Evolutionary conservation across 2,113 vertebrate species (phyloP).

Genomic region (Clarias magur): DNA sequence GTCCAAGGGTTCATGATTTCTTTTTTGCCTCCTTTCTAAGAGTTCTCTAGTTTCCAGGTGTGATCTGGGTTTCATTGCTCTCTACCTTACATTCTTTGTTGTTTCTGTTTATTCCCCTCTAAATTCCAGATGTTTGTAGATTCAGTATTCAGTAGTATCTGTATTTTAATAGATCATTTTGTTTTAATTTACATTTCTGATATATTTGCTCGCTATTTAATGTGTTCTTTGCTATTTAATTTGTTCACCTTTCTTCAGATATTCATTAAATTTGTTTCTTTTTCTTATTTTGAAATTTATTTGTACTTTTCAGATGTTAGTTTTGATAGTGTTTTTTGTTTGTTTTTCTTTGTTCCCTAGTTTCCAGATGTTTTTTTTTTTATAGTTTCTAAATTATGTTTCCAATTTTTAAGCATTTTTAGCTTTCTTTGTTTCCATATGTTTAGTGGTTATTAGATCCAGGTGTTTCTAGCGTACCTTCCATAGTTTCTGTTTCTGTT

Average conservation of each 20-base stretch:
- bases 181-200: background rate
- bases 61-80: background rate
- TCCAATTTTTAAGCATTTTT: no score
- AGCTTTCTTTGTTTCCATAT: background rate
- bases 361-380: background rate
- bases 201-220: background rate
- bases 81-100: no score
- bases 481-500: no score
- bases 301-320: background rate
- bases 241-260: no score
- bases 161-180: background rate
- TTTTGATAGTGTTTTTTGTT: background rate
- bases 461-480: background rate
- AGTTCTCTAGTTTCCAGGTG: background rate
- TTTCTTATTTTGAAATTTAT: no score
- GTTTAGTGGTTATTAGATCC: background rate
- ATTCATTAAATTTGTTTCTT: no score
- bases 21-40: background rate
- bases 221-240: background rate
- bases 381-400: background rate
- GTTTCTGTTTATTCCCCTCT: background rate
- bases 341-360: background rate
- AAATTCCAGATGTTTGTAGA: background rate
- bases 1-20: background rate
- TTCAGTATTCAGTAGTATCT: background rate